Percentiles rank a stretch among this genome's conserved stretches.
phyloP scores from a whole-genome alignment of 2,888 invertebrate genomes.

The Helobdella robusta region DNA sequence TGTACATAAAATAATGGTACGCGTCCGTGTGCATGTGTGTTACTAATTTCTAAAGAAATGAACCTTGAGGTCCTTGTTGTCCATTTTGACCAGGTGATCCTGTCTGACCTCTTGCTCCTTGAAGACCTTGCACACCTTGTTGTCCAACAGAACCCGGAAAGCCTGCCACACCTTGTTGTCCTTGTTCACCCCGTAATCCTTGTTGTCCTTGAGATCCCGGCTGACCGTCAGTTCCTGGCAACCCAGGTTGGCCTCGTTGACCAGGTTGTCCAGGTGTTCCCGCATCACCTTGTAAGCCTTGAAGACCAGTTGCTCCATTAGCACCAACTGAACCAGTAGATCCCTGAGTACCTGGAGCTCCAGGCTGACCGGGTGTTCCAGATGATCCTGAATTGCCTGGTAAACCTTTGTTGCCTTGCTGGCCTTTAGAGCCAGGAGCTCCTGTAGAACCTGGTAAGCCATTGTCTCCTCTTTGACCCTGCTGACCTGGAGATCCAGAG shows the following conservation, averaged over 20 bases:
- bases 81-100: constrained; percentile 34
- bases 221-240: constrained; percentile 22
- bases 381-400: constrained; percentile 27
- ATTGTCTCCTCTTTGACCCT: constrained; percentile 18
- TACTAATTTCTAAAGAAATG: background rate
- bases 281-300: constrained; percentile 5
- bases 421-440: constrained; percentile 29
- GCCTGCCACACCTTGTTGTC: constrained; percentile 26
- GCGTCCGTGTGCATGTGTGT: background rate
- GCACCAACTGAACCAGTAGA: constrained; percentile 22
- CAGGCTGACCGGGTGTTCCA: constrained; percentile 21
- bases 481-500: constrained; percentile 13
- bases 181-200: constrained; percentile 24
- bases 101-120: constrained; percentile 27
- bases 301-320: constrained; percentile 17
- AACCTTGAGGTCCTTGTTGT: constrained; percentile 32
- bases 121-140: constrained; percentile 18
- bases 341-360: constrained; percentile 20
- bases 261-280: constrained; percentile 26
- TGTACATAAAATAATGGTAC: too few species aligned
- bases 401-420: constrained; percentile 24
- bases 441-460: constrained; percentile 29
- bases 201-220: constrained; percentile 25
- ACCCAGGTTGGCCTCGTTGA: constrained; percentile 25
- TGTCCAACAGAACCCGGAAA: constrained; percentile 24